Base-by-base conservation (phyloP, 2,113 vertebrate genomes). In the Ptilonorhynchus violaceus region DNA sequence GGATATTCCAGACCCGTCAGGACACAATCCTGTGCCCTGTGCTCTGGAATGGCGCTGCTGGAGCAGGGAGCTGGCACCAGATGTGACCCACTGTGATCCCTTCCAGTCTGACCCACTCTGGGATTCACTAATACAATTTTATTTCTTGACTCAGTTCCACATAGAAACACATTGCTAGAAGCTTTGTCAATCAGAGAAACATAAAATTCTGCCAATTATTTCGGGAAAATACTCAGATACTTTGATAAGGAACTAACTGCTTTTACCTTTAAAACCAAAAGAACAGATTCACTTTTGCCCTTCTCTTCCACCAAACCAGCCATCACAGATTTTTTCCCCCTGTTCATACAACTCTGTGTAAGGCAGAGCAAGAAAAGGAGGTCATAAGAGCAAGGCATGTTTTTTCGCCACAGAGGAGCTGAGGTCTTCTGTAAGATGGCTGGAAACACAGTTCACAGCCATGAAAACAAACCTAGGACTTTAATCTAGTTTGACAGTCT, bases 401-500 rank as follows among this genome's bases (percentile, higher is more conserved):
- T 33, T 66, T 73, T 85, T 47, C 28, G 16, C 49, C 56, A 20
- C 2, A 59, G 33, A 46, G 52, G 75, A 62, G 23, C 24, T 42
- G 24, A 88, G 35, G 30, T 37, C 73, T 91, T 55, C 63, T 37
- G 15, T 42, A 75, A 59, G 21, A 67, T 3, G 41, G 33, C 19
- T 47, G 37, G 33, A 88, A 96, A 89, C 37, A 47, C 6, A 14
- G 31, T n/a, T 72, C n/a, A 37, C 10, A 62, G 73, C 31, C 87
- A 56, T 16, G 28, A 66, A 92, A 92, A 85, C 72, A 91, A 73
- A 56, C 10, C 18, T n/a, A 11, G 15, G 53, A 76, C 68, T 88
- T 88, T 92, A 92, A 96, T 79, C 41, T n/a, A 72, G 67, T 68
- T 47, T 91, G 93, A 91, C 80, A 89, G 59, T 6, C 89, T 60